Conservation (phyloP, 2,113 vertebrate species). For the Prinia subflava region DNA sequence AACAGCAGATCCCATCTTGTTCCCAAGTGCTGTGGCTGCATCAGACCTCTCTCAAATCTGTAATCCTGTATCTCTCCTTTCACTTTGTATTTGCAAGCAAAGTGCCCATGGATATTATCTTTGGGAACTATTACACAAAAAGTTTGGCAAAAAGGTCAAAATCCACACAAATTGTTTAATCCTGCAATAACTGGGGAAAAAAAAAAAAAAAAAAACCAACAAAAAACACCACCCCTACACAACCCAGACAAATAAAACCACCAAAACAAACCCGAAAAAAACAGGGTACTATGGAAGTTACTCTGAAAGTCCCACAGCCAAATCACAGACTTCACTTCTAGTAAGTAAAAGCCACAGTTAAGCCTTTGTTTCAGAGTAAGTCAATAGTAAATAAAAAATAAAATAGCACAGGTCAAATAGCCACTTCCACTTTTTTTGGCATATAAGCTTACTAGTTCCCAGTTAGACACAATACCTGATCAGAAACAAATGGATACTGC, state of each 20-base stretch:
- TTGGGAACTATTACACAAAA: not conserved
- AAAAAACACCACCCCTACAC: not conserved
- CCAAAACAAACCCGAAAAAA: not conserved
- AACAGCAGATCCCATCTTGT: not conserved
- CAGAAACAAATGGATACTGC: not conserved
- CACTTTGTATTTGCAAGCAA: not conserved
- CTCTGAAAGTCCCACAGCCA: accelerated
- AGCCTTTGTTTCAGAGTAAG: not conserved
- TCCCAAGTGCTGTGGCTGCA: not conserved
- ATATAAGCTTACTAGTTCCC: not conserved
- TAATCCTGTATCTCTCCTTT: not conserved
- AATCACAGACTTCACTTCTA: not conserved
- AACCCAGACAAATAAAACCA: not conserved
- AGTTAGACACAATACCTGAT: not conserved
- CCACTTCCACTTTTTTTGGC: not conserved
- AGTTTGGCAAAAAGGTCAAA: not conserved
- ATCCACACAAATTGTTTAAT: not conserved
- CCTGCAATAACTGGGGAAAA: not conserved
- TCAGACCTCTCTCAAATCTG: not conserved
- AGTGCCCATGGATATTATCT: not conserved
- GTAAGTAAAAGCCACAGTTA: not conserved
- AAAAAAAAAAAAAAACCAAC: no score
- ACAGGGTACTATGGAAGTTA: not conserved
- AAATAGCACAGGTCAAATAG: not conserved
- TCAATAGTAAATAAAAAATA: not conserved